Base-by-base conservation (phyloP, 2,113 vertebrate genomes). In the Channa maculata region DNA sequence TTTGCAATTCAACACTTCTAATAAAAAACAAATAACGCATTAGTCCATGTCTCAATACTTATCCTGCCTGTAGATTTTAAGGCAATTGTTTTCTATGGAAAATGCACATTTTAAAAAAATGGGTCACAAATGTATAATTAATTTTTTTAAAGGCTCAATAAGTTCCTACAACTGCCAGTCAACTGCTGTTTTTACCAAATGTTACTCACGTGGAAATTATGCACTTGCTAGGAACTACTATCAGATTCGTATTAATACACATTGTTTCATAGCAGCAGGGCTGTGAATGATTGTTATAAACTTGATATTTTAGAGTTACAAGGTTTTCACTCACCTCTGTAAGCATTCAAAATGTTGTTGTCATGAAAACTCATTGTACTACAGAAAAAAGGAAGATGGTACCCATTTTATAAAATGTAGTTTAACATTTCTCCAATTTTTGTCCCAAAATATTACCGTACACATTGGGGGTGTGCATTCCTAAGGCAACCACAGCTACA, bases 401-500 rank as follows among this genome's bases (percentile, higher is more conserved):
- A 79, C 82, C 75, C 15, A 55, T 70, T 55, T 36, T 60, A 49
- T 71, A 2, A 82, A 78, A 79, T 65, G 45, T 71, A 61, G 14
- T 15, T 38, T 61, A 66, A 11, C 38, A 60, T n/a, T 63, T 60
- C 15, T 80, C 57, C 52, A 46, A 62, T 44, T 53, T 60, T 65
- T 55, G 34, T 70, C 58, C 68, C 60, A 63, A 55, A 82, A 71
- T 50, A 63, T 50, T 65, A 46, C 33, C 45, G 51, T 58, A 74
- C 71, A 66, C 53, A 53, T 55, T 57, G 52, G 12, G 39, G 39
- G 39, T 7, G 6, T 59, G 38, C 10, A 6, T 55, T 71, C 75
- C 61, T 67, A 58, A 75, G 65, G 48, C 71, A 62, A 49, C 54
- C 65, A 24, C 62, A 75, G 75, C 84, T 92, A 93, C 81, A 92